Evolutionary conservation across 2,113 vertebrate species (phyloP), one percentile per base, ranked within the genome.

Genomic region (Menidia beryllina): DNA sequence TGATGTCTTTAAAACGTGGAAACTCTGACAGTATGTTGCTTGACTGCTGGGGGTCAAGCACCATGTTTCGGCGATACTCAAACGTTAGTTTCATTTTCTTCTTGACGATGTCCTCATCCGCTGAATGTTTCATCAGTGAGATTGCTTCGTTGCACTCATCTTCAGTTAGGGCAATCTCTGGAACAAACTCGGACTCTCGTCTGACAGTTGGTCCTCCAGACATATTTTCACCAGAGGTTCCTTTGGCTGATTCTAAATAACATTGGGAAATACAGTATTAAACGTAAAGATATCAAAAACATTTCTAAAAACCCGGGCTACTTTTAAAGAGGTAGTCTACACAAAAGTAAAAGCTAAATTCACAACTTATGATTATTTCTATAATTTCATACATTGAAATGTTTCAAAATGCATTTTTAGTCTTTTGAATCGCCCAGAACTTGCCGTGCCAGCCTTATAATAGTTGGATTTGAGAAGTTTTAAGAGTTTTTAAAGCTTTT

Each of bases 71-170:
- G 3, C 53, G 8, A 6, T 20, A 23, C 7, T n/a, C 20, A 74
- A 69, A 72, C 8, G 59, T 65, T 23, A 65, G 48, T 15, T 74
- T 69, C 59, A 69, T 73, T 17, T 57, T 73, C 51, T 62, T 69
- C 52, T 63, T 63, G 25, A 74, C 2, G 2, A 34, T 51, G 30
- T 72, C 41, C 10, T 63, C 69, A 14, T 73, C 64, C 26, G 63
- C 34, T 25, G 57, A 61, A 49, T 55, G 23, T 50, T 41, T 68
- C 7, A 73, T 63, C 51, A 58, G 47, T 39, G 64, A 4, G 1
- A 77, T 52, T 1, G 55, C 48, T 36, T 75, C 47, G 3, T 25
- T 43, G 1, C 38, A 75, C 12, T 75, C 54, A 19, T 64, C 53
- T 47, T 64, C 59, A 38, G 10, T 70, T 26, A 77, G 25, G 36